Evolutionary conservation across 2,888 invertebrate genomes (phyloP).

Genomic region (Machimus rusticus): DNA sequence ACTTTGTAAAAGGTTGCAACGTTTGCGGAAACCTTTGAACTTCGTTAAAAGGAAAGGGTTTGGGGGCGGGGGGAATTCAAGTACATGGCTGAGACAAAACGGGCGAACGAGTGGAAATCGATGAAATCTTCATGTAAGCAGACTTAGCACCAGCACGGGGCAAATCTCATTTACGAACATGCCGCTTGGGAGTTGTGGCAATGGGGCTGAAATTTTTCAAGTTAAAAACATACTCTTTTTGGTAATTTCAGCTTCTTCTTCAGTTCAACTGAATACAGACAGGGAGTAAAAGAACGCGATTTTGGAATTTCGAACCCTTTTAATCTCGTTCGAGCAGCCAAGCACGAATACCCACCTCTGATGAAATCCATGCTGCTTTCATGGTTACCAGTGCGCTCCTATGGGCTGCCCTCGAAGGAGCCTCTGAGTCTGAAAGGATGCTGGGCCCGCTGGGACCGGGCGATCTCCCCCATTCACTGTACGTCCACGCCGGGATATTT

Average conservation of each 20-base stretch:
- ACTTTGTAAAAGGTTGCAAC: not conserved
- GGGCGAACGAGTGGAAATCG: conserved; percentile 2
- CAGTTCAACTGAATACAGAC: not conserved
- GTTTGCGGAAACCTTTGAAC: not conserved
- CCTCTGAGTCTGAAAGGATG: not conserved
- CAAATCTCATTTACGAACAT: conserved; percentile 28
- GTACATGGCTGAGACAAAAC: not conserved
- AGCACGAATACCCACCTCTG: not conserved
- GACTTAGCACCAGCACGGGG: not conserved
- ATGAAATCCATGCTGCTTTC: conserved; percentile 16
- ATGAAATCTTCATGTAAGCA: not conserved
- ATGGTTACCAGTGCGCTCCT: not conserved
- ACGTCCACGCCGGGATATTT: not conserved
- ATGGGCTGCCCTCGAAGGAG: not conserved
- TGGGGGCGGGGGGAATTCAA: not conserved
- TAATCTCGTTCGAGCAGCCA: not conserved
- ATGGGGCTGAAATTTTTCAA: not conserved
- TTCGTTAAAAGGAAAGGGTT: not conserved
- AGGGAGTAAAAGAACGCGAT: not conserved
- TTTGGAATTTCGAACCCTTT: not conserved
- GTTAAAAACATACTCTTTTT: not conserved
- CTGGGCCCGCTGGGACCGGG: not conserved
- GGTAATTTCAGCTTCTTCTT: not conserved
- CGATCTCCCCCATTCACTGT: not conserved
- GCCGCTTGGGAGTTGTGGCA: not conserved